Percentiles rank a stretch among this genome's conserved stretches.
Conservation (phyloP, 2,888 invertebrate genomes). For the Brachyptera putata region DNA sequence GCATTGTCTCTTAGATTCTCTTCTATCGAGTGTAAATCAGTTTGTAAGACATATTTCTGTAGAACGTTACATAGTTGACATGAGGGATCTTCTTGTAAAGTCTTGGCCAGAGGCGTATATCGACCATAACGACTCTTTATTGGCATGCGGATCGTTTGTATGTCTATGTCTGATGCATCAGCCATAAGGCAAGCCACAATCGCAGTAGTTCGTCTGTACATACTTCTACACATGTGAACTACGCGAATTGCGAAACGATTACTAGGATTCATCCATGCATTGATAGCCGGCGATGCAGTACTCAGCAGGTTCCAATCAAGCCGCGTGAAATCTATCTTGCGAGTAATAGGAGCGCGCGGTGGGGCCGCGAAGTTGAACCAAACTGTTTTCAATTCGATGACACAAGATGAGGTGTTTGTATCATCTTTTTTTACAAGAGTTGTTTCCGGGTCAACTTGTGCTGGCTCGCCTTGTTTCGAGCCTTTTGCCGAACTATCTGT, state of each 20-base stretch:
- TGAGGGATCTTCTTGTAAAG: conserved; percentile 91
- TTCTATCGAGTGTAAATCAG: conserved; percentile 63
- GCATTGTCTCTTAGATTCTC: conserved; percentile 71
- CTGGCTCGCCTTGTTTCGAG: neutral
- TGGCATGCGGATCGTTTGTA: conserved; percentile 76
- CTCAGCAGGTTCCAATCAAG: conserved; percentile 95
- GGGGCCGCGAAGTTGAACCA: conserved; percentile 99
- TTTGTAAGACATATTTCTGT: conserved; percentile 75
- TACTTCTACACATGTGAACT: conserved; percentile 72
- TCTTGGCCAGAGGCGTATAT: conserved; percentile 80
- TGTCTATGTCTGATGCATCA: conserved; percentile 75
- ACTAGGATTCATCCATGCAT: conserved; percentile 96
- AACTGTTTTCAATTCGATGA: conserved; percentile 82
- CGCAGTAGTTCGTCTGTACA: conserved; percentile 76
- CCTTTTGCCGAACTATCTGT: neutral
- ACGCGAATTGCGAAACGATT: conserved; percentile 84
- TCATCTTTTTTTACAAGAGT: conserved; percentile 7
- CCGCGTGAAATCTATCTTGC: conserved; percentile 90
- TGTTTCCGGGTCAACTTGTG: neutral
- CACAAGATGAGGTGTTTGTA: conserved; percentile 72
- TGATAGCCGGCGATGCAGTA: conserved; percentile 93
- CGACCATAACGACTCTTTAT: conserved; percentile 74
- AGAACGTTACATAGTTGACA: conserved; percentile 89
- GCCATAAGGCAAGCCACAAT: conserved; percentile 94
- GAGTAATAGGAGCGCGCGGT: conserved; percentile 87